phyloP scores from a whole-genome alignment of 2,113 vertebrate genomes.

The Apodemus speciosus region DNA sequence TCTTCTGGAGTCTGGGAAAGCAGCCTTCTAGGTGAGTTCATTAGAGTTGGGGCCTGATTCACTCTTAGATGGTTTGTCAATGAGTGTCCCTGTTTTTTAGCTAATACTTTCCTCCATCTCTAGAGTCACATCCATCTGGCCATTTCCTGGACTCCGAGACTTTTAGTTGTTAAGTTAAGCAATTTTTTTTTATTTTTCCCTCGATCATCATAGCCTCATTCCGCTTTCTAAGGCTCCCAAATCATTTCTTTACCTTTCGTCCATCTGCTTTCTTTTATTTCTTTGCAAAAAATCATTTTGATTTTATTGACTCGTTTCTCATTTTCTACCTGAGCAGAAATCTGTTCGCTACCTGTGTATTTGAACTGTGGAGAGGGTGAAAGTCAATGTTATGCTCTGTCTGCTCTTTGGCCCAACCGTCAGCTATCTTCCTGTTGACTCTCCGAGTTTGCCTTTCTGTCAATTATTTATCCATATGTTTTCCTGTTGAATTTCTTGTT shows the following conservation, averaged over 20 bases:
- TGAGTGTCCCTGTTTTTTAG: neutral
- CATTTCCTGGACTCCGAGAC: neutral
- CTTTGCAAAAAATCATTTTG: constrained; percentile 6
- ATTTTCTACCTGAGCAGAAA: constrained; percentile 6
- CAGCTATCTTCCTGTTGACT: neutral
- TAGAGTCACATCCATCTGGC: neutral
- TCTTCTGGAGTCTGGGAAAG: neutral
- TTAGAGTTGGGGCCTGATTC: neutral
- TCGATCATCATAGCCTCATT: neutral
- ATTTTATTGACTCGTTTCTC: neutral
- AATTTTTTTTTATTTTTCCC: constrained; percentile 1
- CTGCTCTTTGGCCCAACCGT: neutral
- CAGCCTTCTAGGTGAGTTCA: neutral
- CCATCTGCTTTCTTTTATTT: neutral
- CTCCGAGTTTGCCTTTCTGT: constrained; percentile 21
- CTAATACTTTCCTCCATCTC: neutral
- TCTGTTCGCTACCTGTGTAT: neutral
- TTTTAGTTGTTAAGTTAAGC: neutral
- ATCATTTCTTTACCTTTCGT: constrained; percentile 3
- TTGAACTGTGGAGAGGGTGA: neutral
- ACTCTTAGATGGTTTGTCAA: neutral
- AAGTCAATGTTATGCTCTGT: neutral
- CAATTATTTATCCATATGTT: neutral
- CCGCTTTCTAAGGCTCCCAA: constrained; percentile 1
- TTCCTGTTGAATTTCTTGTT: neutral